These are phyloP conservation scores for Notocelia uddmanniana DNA, from an alignment of 2,888 invertebrate species.

Conservation along the genomic window DNA sequence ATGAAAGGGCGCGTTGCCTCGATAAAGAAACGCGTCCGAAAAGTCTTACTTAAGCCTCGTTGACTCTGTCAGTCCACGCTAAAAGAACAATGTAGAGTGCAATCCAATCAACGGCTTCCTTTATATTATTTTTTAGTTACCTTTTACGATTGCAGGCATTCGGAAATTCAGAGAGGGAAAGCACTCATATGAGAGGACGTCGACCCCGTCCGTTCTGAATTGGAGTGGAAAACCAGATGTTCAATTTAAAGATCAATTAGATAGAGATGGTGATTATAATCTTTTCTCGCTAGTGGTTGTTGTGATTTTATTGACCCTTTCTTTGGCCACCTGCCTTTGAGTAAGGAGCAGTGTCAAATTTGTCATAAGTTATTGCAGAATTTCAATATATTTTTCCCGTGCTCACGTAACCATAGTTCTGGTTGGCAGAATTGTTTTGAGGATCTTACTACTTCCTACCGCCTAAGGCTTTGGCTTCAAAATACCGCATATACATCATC, in stretches of 20 bases:
- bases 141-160: conserved; percentile 64
- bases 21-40: conserved; percentile 63
- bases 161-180: conserved; percentile 66
- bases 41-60: conserved; percentile 55
- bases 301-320: conserved; percentile 17
- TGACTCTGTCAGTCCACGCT: conserved; percentile 60
- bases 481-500: too few species aligned
- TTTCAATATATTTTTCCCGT: neutral
- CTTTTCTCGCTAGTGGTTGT: conserved; percentile 16
- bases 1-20: conserved; percentile 68
- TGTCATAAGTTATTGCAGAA: neutral
- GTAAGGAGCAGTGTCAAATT: neutral
- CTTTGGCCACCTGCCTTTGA: neutral
- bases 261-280: conserved; percentile 27
- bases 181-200: conserved; percentile 66
- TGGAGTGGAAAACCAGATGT: conserved; percentile 43
- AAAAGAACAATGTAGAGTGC: conserved; percentile 54
- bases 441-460: neutral
- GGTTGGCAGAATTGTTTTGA: neutral
- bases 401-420: neutral
- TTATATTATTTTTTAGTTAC: conserved; percentile 66
- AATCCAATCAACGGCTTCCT: conserved; percentile 64
- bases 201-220: conserved; percentile 57
- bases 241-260: conserved; percentile 37
- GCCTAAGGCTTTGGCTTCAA: too few species aligned